Evolutionary conservation across 2,113 vertebrate genomes (phyloP).

Genomic region (Eudyptes chrysolophus): DNA sequence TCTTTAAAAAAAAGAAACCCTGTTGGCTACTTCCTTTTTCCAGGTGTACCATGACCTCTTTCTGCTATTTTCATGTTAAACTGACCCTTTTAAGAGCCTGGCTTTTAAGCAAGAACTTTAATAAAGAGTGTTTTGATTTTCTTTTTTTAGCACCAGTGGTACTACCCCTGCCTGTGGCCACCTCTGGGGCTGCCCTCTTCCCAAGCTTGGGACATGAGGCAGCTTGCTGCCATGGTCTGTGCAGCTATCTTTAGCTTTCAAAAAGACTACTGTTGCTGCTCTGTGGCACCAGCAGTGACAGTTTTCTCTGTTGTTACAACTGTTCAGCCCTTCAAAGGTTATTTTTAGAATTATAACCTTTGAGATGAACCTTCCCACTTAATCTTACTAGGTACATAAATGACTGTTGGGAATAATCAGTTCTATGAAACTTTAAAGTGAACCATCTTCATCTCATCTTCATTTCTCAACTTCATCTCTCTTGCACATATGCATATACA

Average conservation of each 20-base stretch:
- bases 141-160: background rate
- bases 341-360: slow-evolving; percentile 25
- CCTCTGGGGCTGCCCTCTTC: background rate
- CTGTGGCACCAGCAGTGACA: background rate
- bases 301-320: background rate
- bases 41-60: background rate
- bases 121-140: background rate
- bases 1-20: background rate
- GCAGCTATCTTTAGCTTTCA: background rate
- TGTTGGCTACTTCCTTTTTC: background rate
- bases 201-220: background rate
- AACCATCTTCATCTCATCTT: background rate
- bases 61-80: background rate
- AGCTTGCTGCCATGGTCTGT: background rate
- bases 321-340: background rate
- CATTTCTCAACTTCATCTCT: background rate
- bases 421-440: background rate
- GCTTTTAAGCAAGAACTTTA: background rate
- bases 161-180: background rate
- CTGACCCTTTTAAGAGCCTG: background rate
- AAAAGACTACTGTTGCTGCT: background rate
- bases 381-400: background rate
- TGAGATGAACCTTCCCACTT: background rate
- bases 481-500: background rate
- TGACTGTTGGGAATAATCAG: background rate